phyloP scores from a whole-genome alignment of 2,888 invertebrate genomes.

The Myopa tessellatipennis region DNA sequence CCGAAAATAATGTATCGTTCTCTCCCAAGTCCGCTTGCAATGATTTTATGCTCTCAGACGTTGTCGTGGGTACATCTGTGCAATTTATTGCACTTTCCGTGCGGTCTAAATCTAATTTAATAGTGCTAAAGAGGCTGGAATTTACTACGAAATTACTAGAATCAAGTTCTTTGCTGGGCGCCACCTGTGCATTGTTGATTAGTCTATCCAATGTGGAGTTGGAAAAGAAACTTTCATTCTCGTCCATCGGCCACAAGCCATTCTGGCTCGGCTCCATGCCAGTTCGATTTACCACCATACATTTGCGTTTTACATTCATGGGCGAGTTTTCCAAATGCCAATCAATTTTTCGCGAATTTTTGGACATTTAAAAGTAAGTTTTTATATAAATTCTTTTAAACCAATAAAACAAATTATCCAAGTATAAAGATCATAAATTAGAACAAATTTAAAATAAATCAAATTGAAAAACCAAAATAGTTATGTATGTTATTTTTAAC shows the following conservation, averaged over 20 bases:
- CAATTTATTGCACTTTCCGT: background rate
- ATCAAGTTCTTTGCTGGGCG: conserved; percentile 4
- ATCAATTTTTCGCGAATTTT: conserved; percentile 28
- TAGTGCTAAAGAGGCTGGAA: conserved; percentile 55
- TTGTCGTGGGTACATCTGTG: conserved; percentile 29
- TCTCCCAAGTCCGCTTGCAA: conserved; percentile 25
- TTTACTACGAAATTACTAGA: conserved; percentile 42
- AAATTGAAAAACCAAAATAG: no score
- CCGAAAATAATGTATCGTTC: conserved; percentile 53
- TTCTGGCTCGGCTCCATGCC: conserved; percentile 46
- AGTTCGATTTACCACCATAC: background rate
- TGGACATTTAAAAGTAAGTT: conserved; percentile 31
- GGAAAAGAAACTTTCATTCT: conserved; percentile 60
- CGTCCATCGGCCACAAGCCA: conserved; percentile 56
- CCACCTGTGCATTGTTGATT: conserved; percentile 29
- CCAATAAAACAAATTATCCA: conserved; percentile 14
- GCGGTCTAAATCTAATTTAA: background rate
- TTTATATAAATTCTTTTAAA: background rate
- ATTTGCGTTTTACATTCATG: conserved; percentile 47
- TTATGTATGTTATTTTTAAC: no score
- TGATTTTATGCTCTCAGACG: conserved; percentile 27
- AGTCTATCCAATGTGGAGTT: conserved; percentile 53
- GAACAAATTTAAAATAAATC: no score
- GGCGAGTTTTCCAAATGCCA: conserved; percentile 20
- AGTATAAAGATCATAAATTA: no score